phyloP scores from a whole-genome alignment of 2,113 vertebrate species.

The Neofelis nebulosa region DNA sequence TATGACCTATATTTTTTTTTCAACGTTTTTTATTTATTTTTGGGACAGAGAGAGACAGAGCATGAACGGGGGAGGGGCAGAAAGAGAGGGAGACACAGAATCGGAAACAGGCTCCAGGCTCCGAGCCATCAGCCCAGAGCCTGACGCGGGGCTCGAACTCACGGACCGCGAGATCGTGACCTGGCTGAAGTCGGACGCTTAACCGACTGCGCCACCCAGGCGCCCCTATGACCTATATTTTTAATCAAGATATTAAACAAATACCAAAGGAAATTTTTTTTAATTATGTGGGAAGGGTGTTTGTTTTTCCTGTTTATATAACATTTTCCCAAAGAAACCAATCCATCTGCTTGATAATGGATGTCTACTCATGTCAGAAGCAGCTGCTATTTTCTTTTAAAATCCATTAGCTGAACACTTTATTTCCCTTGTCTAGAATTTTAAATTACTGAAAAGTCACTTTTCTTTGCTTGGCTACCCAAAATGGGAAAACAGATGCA shows the following conservation, averaged over 20 bases:
- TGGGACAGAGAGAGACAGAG: too few relatives aligned
- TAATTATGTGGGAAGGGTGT: not conserved
- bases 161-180: too few relatives aligned
- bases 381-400: slow-evolving; percentile 27
- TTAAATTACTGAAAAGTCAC: not conserved
- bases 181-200: too few relatives aligned
- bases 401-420: not conserved
- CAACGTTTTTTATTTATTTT: too few relatives aligned
- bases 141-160: too few relatives aligned
- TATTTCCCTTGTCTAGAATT: not conserved
- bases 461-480: not conserved
- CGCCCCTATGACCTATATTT: not conserved
- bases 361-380: not conserved
- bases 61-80: too few relatives aligned
- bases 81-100: too few relatives aligned
- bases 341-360: not conserved
- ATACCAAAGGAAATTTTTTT: not conserved
- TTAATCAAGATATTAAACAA: slow-evolving; percentile 9
- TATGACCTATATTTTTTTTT: not conserved
- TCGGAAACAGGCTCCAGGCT: too few relatives aligned
- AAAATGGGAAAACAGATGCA: not conserved
- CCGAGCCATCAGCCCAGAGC: too few relatives aligned
- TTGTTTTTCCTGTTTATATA: slow-evolving; percentile 16
- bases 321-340: slow-evolving; percentile 22
- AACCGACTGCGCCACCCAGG: too few relatives aligned